These are phyloP conservation scores for Erynnis tages DNA, from an alignment of 2,888 invertebrate species.

Conservation along the genomic window DNA sequence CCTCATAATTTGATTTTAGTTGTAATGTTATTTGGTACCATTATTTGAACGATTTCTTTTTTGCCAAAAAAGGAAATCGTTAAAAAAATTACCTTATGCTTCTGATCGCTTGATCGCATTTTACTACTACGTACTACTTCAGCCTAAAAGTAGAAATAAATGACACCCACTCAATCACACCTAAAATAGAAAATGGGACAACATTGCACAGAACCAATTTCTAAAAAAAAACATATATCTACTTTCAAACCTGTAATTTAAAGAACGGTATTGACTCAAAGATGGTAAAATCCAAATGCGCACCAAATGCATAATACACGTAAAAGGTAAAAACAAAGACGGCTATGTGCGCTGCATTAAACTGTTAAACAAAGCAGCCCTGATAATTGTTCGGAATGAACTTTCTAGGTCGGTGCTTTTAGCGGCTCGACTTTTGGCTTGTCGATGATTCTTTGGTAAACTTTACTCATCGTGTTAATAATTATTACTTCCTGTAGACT, in stretches of 20 bases:
- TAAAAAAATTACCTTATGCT: too few relatives aligned
- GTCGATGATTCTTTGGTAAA: conserved; percentile 23
- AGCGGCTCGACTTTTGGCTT: conserved; percentile 29
- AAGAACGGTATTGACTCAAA: conserved; percentile 28
- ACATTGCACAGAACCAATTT: conserved; percentile 8
- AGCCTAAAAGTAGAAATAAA: not conserved
- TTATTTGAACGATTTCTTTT: not conserved
- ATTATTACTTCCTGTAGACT: conserved; percentile 15
- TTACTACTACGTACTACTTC: too few relatives aligned
- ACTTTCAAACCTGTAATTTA: not conserved
- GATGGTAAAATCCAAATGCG: conserved; percentile 26
- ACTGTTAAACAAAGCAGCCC: conserved; percentile 51
- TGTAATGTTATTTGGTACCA: too few relatives aligned
- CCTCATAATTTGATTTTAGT: too few relatives aligned
- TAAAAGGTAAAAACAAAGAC: conserved; percentile 43
- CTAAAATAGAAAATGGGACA: not conserved
- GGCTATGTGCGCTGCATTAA: conserved; percentile 42
- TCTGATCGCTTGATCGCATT: too few relatives aligned
- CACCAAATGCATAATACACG: conserved; percentile 34
- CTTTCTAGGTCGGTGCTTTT: conserved; percentile 53
- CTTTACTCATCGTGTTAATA: conserved; percentile 22
- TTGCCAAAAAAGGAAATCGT: not conserved
- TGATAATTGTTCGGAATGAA: conserved; percentile 62
- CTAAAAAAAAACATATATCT: conserved; percentile 20
- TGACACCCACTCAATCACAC: too few relatives aligned